A percentile compares a stretch with the other conserved stretches of the same genome.
Conservation (phyloP, 2,113 vertebrate species). For the Puffinus mauretanicus region DNA sequence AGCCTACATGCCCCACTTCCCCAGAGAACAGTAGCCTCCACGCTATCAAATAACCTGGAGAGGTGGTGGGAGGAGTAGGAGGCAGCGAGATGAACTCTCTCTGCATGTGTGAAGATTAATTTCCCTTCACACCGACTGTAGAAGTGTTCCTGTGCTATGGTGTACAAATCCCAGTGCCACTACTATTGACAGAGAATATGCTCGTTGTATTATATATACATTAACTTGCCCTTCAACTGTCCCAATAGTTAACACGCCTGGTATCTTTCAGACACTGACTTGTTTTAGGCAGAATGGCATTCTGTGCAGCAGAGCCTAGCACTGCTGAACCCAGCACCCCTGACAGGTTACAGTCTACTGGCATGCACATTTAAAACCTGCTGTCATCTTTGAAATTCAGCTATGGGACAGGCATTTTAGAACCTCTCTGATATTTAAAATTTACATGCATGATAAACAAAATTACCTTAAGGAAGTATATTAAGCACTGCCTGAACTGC, state of each 20-base stretch:
- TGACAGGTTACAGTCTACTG: not conserved
- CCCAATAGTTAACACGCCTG: accelerated
- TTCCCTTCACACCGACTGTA: not conserved
- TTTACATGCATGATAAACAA: not conserved
- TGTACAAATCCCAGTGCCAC: not conserved
- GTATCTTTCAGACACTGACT: too few relatives aligned
- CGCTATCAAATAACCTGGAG: not conserved
- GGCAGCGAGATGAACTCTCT: accelerated
- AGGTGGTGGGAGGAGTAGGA: not conserved
- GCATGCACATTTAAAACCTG: not conserved
- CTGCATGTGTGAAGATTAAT: not conserved
- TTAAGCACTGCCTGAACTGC: not conserved
- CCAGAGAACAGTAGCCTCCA: not conserved
- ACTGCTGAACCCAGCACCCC: not conserved
- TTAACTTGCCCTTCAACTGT: not conserved
- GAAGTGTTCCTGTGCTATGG: not conserved
- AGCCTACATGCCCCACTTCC: not conserved
- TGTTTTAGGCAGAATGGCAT: not conserved
- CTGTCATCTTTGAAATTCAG: not conserved
- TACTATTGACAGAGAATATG: not conserved
- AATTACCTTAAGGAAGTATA: not conserved
- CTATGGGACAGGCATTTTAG: not conserved
- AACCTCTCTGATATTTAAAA: not conserved
- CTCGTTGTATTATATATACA: not conserved
- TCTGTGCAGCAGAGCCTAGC: not conserved